Evolutionary conservation across 2,113 vertebrate species (phyloP).

Genomic region (Macrotis lagotis): DNA sequence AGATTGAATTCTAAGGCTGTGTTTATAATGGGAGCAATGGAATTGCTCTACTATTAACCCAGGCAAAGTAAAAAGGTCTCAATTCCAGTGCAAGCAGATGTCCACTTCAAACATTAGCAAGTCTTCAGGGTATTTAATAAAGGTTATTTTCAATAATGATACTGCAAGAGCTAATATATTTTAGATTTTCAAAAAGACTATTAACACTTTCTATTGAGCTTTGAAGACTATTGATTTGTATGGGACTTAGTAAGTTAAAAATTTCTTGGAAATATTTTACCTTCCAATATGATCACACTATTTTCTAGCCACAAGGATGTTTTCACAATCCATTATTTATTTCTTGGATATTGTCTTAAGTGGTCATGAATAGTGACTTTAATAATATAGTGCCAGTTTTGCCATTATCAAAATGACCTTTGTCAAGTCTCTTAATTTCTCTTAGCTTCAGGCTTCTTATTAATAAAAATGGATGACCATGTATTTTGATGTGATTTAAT

Average conservation of each 20-base stretch:
- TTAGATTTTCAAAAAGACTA: conserved; percentile 48
- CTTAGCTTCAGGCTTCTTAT: background rate
- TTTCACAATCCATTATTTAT: conserved; percentile 17
- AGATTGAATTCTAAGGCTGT: conserved; percentile 46
- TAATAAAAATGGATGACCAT: background rate
- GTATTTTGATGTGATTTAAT: too few relatives aligned
- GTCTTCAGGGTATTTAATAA: background rate
- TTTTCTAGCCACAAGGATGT: conserved; percentile 29
- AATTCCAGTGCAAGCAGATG: conserved; percentile 29
- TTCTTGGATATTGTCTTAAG: background rate
- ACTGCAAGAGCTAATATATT: conserved; percentile 4
- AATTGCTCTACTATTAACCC: conserved; percentile 52
- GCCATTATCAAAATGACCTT: background rate
- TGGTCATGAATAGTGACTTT: background rate
- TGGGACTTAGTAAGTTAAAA: background rate
- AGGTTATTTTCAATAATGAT: conserved; percentile 18
- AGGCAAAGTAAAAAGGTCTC: background rate
- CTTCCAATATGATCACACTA: conserved; percentile 39
- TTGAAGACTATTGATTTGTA: conserved; percentile 37
- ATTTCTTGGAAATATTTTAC: conserved; percentile 15
- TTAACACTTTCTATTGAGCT: background rate
- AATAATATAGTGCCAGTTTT: background rate
- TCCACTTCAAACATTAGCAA: background rate
- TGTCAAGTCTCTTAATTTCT: background rate
- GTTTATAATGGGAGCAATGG: conserved; percentile 14